These are phyloP conservation scores for Sternarchorhynchus goeldii DNA, from an alignment of 2,797 vertebrate genomes.

Conservation along the genomic window DNA sequence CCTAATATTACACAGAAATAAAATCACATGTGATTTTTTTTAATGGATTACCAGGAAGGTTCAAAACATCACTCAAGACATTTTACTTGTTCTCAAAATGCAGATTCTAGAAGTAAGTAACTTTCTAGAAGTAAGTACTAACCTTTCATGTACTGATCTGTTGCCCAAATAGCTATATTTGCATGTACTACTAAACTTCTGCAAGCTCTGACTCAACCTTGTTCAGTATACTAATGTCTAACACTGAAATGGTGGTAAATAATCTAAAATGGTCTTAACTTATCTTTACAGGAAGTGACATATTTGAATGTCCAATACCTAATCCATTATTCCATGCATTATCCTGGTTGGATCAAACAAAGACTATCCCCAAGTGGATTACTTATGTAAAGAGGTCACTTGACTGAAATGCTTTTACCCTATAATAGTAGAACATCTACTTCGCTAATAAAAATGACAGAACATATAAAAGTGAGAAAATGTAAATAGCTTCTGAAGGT, in stretches of 20 bases:
- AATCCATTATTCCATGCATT: background rate
- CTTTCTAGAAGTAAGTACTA: no score
- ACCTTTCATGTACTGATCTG: no score
- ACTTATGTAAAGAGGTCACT: slow-evolving; percentile 11
- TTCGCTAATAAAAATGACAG: slow-evolving; percentile 33
- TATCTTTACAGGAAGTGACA: background rate
- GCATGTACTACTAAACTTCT: background rate
- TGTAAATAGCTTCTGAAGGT: slow-evolving; percentile 27
- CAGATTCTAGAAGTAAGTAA: background rate
- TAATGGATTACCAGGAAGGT: slow-evolving; percentile 16
- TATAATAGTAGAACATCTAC: slow-evolving; percentile 16
- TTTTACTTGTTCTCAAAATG: slow-evolving; percentile 23
- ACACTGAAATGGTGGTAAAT: no score
- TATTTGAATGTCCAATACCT: background rate
- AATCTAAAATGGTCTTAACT: no score
- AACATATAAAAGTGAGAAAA: slow-evolving; percentile 22
- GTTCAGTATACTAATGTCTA: no score
- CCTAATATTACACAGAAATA: slow-evolving; percentile 41
- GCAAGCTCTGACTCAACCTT: no score
- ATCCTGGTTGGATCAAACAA: slow-evolving; percentile 1
- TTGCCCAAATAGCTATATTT: slow-evolving; percentile 14
- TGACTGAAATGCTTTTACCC: slow-evolving; percentile 22
- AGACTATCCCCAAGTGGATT: background rate
- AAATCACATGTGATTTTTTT: slow-evolving; percentile 27
- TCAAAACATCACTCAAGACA: slow-evolving; percentile 39